A percentile compares a stretch with the other conserved stretches of the same genome.
These are phyloP conservation scores for Bothrops jararaca DNA, from an alignment of 2,113 vertebrate species.

Conservation along the genomic window DNA sequence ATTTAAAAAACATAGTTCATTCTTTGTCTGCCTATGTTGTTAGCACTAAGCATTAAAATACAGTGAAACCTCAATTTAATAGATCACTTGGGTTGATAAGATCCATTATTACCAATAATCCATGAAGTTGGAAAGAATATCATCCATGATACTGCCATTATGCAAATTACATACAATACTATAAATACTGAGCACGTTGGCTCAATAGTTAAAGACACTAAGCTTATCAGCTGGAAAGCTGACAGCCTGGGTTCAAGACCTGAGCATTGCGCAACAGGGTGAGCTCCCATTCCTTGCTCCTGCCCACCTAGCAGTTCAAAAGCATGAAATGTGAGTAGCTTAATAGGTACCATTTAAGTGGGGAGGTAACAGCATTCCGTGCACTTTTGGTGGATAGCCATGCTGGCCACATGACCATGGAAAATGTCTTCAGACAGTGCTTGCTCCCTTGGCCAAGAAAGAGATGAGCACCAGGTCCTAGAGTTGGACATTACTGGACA, in stretches of 20 bases:
- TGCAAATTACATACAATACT: neutral
- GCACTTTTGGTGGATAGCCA: neutral
- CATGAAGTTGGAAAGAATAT: neutral
- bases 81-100: neutral
- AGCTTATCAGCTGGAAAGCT: neutral
- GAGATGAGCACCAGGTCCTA: neutral
- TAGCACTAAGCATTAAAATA: neutral
- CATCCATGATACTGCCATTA: neutral
- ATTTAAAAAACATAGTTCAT: neutral
- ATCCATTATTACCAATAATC: neutral
- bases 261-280: neutral
- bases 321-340: neutral
- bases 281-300: neutral
- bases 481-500: neutral
- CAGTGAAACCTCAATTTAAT: neutral
- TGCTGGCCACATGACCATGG: neutral
- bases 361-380: neutral
- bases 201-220: neutral
- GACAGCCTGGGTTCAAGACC: neutral
- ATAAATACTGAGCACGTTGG: neutral
- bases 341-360: neutral
- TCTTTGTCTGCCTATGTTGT: neutral
- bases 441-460: neutral
- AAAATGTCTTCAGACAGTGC: neutral
- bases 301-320: neutral